A percentile compares a stretch with the other conserved stretches of the same genome.
Conservation (phyloP, 2,797 vertebrate species). For the Gobionotothen gibberifrons region DNA sequence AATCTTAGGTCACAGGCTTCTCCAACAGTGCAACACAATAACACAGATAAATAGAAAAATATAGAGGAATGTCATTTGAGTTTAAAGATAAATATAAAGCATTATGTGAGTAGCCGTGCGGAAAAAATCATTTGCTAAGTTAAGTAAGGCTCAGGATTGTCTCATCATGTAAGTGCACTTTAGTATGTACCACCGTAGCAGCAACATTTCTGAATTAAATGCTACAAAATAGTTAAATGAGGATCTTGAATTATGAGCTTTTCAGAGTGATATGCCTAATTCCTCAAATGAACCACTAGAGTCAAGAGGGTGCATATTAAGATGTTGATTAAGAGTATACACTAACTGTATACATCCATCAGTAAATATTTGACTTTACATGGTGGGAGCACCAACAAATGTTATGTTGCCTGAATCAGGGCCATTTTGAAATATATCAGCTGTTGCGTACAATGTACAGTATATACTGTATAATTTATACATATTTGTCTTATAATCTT, state of each 20-base stretch:
- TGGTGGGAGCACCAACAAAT: neutral
- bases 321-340: neutral
- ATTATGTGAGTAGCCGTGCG: neutral
- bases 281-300: neutral
- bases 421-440: neutral
- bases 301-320: neutral
- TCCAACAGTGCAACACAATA: too few relatives aligned
- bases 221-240: neutral
- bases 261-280: neutral
- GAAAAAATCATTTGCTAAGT: neutral
- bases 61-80: neutral
- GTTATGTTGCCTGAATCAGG: neutral
- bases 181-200: neutral
- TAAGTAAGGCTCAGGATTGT: neutral
- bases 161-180: neutral
- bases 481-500: neutral
- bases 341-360: neutral
- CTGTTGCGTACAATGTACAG: neutral
- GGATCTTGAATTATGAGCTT: neutral
- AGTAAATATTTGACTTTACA: neutral
- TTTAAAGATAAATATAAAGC: neutral
- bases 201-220: constrained; percentile 5
- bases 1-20: too few relatives aligned
- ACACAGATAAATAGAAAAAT: too few relatives aligned
- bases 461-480: neutral